These are phyloP conservation scores for Zeugodacus cucurbitae DNA, from an alignment of 1,140 invertebrate genomes.

Conservation along the genomic window DNA sequence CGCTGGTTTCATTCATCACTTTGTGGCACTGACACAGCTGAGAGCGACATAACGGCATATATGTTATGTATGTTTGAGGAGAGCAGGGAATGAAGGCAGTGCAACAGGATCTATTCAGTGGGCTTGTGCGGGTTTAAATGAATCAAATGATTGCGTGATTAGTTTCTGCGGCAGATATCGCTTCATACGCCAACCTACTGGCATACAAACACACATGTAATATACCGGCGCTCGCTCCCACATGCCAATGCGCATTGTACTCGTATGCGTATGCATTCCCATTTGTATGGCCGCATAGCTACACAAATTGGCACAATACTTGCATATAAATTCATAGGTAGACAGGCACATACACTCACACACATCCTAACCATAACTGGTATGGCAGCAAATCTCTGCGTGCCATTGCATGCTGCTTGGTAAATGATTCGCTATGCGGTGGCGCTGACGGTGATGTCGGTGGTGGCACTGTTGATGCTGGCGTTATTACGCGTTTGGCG, in stretches of 20 bases:
- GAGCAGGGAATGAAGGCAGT: neutral
- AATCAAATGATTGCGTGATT: conserved; percentile 41
- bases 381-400: neutral
- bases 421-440: neutral
- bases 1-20: conserved; percentile 3
- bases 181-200: neutral
- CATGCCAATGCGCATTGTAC: neutral
- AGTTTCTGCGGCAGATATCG: conserved; percentile 17
- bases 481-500: neutral
- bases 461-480: neutral
- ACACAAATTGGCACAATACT: neutral
- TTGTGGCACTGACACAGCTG: neutral
- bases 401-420: neutral
- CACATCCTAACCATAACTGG: neutral
- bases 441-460: neutral
- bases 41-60: neutral
- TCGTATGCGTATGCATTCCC: neutral
- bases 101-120: neutral
- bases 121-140: conserved; percentile 10
- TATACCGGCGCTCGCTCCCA: neutral
- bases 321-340: neutral
- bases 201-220: neutral
- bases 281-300: neutral
- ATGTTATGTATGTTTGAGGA: neutral
- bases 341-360: neutral